Evolutionary conservation across 2,888 invertebrate genomes (phyloP).

Genomic region (Saturnia pavonia): DNA sequence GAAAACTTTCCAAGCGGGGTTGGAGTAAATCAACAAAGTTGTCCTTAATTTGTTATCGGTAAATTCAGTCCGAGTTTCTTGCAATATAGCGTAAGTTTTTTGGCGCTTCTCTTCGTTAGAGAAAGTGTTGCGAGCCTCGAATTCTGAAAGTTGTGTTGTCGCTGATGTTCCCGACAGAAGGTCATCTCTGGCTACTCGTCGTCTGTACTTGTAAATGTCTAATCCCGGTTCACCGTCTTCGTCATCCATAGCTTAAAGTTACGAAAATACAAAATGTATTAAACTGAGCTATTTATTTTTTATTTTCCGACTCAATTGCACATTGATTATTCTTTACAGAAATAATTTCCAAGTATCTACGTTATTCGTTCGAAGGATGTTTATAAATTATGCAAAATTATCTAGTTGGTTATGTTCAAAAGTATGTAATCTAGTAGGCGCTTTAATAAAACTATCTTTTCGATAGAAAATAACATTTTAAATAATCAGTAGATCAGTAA

Average conservation of each 20-base stretch:
- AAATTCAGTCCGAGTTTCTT: slow-evolving; percentile 65
- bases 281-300: not conserved
- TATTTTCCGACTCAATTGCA: not conserved
- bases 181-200: slow-evolving; percentile 44
- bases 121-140: slow-evolving; percentile 39
- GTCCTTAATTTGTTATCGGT: slow-evolving; percentile 59
- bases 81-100: slow-evolving; percentile 68
- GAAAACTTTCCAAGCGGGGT: slow-evolving; percentile 63
- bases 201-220: slow-evolving; percentile 62
- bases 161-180: slow-evolving; percentile 30
- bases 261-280: not conserved
- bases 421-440: slow-evolving; percentile 3
- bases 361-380: slow-evolving; percentile 1
- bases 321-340: not conserved
- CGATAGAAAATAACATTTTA: not conserved
- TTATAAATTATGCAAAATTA: slow-evolving; percentile 9
- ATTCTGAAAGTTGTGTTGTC: slow-evolving; percentile 34
- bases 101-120: slow-evolving; percentile 48
- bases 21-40: slow-evolving; percentile 63
- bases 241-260: slow-evolving; percentile 31
- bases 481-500: slow-evolving; percentile 29
- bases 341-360: slow-evolving; percentile 14
- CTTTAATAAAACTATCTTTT: not conserved
- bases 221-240: slow-evolving; percentile 37
- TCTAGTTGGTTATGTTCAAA: slow-evolving; percentile 15